Evolutionary conservation across 2,888 invertebrate genomes (phyloP).

Genomic region (Sarcophaga rosellei): DNA sequence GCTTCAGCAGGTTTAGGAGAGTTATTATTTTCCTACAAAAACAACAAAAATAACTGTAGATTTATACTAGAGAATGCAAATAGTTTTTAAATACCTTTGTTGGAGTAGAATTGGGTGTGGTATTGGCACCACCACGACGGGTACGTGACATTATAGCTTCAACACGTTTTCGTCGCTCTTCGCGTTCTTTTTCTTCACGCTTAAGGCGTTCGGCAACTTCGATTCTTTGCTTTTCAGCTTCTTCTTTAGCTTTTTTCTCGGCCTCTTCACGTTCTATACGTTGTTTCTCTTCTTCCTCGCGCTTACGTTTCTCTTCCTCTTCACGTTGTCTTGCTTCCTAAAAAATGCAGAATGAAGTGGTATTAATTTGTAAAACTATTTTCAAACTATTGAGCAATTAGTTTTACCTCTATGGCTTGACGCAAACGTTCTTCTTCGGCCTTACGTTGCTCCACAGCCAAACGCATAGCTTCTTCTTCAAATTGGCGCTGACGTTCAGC

Average conservation of each 20-base stretch:
- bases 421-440: slow-evolving; percentile 93
- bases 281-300: slow-evolving; percentile 85
- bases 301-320: slow-evolving; percentile 88
- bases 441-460: slow-evolving; percentile 90
- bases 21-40: slow-evolving; percentile 66
- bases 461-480: slow-evolving; percentile 89
- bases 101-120: slow-evolving; percentile 77
- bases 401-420: slow-evolving; percentile 88
- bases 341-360: slow-evolving; percentile 57
- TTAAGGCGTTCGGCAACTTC: slow-evolving; percentile 92
- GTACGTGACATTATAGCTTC: slow-evolving; percentile 96
- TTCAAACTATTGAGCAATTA: not conserved
- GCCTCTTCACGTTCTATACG: slow-evolving; percentile 88
- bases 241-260: slow-evolving; percentile 90
- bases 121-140: slow-evolving; percentile 80
- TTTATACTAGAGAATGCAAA: not conserved
- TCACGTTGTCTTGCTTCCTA: slow-evolving; percentile 89
- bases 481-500: slow-evolving; percentile 92
- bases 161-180: slow-evolving; percentile 93
- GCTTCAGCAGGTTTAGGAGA: slow-evolving; percentile 64
- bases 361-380: slow-evolving; percentile 14
- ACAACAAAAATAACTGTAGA: slow-evolving; percentile 4
- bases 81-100: slow-evolving; percentile 75
- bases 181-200: slow-evolving; percentile 94
- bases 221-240: slow-evolving; percentile 90